Evolutionary conservation across 2,888 invertebrate species (phyloP), one percentile per base, ranked within the genome.

Genomic region (Caenorhabditis sp.): DNA sequence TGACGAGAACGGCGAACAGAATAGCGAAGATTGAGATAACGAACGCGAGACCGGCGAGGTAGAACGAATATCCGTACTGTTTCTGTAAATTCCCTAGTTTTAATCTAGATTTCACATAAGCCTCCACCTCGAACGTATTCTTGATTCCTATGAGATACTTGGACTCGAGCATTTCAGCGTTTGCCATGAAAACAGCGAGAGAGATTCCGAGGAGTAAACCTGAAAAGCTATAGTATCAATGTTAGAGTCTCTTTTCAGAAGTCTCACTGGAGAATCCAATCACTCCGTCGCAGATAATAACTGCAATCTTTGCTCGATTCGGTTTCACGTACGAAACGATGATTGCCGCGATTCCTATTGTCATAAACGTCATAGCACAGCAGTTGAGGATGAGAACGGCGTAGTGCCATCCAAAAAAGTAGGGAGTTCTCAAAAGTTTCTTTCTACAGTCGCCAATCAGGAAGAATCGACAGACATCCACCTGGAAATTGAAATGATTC

Each of bases 371-470:
- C 61, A 88, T 68, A 1, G 86, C 61, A 48, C 81, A 75, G 11
- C 82, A 35, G 68, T 85, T 82, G n/a, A 87, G 71, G 46, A 83
- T 83, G 7, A 88, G 71, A 9, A 85, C 83, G 8, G 88, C 88
- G 32, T 88, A 88, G 65, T 88, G 88, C 88, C 88, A 88, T 8
- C 87, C 87, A 55, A 88, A 88, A 73, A 88, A 88, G 61, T 88
- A 88, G 2, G 88, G 88, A 1, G 88, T 88, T 52, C 88, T 39
- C 7, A 88, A 75, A 7, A 88, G 71, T 39, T 88, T 88, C 70
- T 88, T 88, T 20, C 88, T 81, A 58, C 88, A 88, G 56, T 88
- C 88, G 8, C 85, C 86, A 52, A 88, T 88, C 17, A 88, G 68
- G 43, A 88, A 77, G 45, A 88, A 88, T 6, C 88, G 84, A 50